These are phyloP conservation scores for Chloroceryle amazona DNA, from an alignment of 2,797 vertebrate species.

Conservation along the genomic window DNA sequence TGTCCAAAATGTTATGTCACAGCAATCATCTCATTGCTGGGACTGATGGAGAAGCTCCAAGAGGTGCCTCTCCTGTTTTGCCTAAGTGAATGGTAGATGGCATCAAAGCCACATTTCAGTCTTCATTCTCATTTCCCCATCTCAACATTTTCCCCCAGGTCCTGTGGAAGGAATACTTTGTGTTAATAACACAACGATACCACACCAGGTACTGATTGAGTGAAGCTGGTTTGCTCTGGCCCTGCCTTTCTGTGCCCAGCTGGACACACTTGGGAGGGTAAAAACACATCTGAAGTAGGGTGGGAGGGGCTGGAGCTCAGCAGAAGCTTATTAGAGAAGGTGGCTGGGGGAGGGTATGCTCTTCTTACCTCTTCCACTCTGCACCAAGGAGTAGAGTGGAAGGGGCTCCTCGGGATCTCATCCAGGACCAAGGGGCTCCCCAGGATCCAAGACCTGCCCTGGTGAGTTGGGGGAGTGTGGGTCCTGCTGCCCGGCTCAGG, in stretches of 20 bases:
- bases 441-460: too few relatives aligned
- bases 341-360: too few relatives aligned
- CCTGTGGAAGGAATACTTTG: accelerated
- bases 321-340: neutral
- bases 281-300: neutral
- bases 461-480: neutral
- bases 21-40: neutral
- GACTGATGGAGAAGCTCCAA: neutral
- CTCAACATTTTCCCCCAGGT: accelerated
- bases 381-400: accelerated
- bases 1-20: accelerated
- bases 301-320: neutral
- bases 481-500: neutral
- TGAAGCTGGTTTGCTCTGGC: neutral
- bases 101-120: accelerated
- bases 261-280: accelerated
- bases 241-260: neutral
- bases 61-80: neutral
- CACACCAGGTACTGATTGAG: accelerated
- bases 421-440: accelerated
- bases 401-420: accelerated
- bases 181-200: accelerated
- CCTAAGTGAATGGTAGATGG: neutral
- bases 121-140: neutral
- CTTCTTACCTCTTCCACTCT: too few relatives aligned